Percentiles rank a stretch among this genome's conserved stretches.
These are phyloP conservation scores for Styela clava DNA, from an alignment of 23 tunicate species.

Conservation along the genomic window DNA sequence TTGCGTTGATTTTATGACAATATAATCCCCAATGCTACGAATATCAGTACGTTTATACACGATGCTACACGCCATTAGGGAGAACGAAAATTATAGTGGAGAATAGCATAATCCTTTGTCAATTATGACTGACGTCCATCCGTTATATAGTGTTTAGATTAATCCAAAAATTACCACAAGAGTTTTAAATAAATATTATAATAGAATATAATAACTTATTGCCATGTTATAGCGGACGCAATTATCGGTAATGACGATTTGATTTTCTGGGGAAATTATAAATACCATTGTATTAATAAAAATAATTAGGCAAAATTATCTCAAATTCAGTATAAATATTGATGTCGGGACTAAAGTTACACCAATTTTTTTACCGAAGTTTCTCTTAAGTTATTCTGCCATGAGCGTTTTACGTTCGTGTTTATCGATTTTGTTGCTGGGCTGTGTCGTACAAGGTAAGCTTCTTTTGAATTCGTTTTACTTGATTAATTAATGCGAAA, in stretches of 20 bases:
- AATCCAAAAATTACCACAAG: neutral
- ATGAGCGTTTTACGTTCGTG: neutral
- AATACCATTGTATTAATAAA: neutral
- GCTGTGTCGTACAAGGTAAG: neutral
- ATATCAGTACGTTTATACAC: no score
- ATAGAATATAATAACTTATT: no score
- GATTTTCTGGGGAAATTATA: neutral
- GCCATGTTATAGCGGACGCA: neutral
- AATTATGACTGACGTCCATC: neutral
- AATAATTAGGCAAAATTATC: neutral
- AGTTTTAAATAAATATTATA: no score
- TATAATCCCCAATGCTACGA: no score
- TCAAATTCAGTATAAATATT: neutral
- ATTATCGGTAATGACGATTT: neutral
- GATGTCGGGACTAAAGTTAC: no score
- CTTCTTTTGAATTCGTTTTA: no score
- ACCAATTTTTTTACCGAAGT: neutral
- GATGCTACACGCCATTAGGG: no score
- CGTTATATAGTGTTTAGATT: neutral
- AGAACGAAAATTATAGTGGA: no score
- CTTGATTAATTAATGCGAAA: no score
- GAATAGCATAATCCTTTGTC: neutral
- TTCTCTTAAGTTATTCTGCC: neutral
- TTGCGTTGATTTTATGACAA: no score
- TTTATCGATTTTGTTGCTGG: neutral